phyloP scores from a whole-genome alignment of 2,888 invertebrate genomes.

The Leistus spinibarbis region DNA sequence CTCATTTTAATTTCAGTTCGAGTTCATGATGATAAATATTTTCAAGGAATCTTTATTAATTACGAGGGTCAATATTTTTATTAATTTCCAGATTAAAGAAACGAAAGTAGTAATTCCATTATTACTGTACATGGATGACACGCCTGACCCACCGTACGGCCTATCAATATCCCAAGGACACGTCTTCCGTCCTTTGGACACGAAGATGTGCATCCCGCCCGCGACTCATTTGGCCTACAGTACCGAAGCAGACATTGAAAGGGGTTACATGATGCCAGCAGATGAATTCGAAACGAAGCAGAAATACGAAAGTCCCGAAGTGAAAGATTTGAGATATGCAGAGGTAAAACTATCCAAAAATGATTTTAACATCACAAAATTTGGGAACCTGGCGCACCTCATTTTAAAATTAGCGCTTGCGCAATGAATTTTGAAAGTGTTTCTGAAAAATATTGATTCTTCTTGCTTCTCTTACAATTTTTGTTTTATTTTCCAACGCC shows the following conservation, averaged over 20 bases:
- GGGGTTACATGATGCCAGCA: conserved; percentile 64
- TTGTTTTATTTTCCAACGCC: too few relatives aligned
- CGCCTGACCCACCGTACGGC: conserved; percentile 54
- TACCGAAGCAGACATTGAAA: conserved; percentile 56
- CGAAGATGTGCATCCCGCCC: conserved; percentile 57
- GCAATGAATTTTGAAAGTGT: too few relatives aligned
- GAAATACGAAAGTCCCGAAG: conserved; percentile 67
- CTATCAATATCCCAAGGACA: conserved; percentile 58
- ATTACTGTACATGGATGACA: conserved; percentile 54
- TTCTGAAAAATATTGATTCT: too few relatives aligned
- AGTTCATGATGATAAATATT: too few relatives aligned
- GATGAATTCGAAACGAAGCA: conserved; percentile 64
- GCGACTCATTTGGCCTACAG: conserved; percentile 53
- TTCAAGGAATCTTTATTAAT: too few relatives aligned
- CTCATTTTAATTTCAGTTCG: too few relatives aligned
- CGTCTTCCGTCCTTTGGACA: conserved; percentile 54
- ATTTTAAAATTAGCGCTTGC: too few relatives aligned
- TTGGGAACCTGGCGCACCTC: too few relatives aligned
- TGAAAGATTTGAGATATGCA: conserved; percentile 64
- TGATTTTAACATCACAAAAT: too few relatives aligned
- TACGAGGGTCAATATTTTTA: neutral
- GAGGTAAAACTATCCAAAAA: conserved; percentile 56
- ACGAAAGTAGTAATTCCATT: conserved; percentile 54
- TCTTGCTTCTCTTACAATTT: too few relatives aligned
- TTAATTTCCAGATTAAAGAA: conserved; percentile 51